A percentile compares a stretch with the other conserved stretches of the same genome.
phyloP scores from a whole-genome alignment of 2,888 invertebrate species.

The Lycaena phlaeas region DNA sequence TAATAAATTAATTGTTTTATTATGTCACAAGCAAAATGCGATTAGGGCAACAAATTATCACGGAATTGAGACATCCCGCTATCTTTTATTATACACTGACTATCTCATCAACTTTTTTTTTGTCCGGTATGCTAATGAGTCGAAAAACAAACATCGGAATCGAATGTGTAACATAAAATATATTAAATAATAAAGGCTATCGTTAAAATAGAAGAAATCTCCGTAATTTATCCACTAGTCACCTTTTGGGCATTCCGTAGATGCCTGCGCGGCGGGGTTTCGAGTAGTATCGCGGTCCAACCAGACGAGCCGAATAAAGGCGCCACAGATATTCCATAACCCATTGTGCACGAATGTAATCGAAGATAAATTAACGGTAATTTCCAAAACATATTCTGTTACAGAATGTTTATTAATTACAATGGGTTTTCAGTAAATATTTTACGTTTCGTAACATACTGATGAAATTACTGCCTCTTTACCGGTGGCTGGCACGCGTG shows the following conservation, averaged over 20 bases:
- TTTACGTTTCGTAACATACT: no score
- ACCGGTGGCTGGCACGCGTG: no score
- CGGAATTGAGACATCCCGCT: conserved; percentile 68
- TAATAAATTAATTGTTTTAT: conserved; percentile 72
- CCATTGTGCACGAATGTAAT: conserved; percentile 66
- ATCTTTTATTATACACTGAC: conserved; percentile 61
- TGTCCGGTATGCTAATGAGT: conserved; percentile 65
- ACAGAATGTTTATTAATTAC: no score
- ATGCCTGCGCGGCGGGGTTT: conserved; percentile 66
- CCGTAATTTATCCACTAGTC: conserved; percentile 71
- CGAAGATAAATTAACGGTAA: conserved; percentile 31
- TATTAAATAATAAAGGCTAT: conserved; percentile 72
- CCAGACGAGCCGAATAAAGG: conserved; percentile 53
- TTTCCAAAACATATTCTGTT: neutral
- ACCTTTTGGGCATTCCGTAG: conserved; percentile 70
- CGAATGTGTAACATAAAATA: conserved; percentile 72
- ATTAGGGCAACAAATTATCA: conserved; percentile 62
- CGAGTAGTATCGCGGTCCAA: conserved; percentile 54
- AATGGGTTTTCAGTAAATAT: no score
- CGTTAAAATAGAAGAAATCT: conserved; percentile 72
- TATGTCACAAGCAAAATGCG: conserved; percentile 55
- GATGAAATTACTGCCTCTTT: no score
- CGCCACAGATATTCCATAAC: conserved; percentile 72
- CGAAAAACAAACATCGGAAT: conserved; percentile 71
- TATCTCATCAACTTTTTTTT: conserved; percentile 46